These are phyloP conservation scores for Diabrotica undecimpunctata DNA, from an alignment of 1,140 invertebrate genomes.

Conservation along the genomic window DNA sequence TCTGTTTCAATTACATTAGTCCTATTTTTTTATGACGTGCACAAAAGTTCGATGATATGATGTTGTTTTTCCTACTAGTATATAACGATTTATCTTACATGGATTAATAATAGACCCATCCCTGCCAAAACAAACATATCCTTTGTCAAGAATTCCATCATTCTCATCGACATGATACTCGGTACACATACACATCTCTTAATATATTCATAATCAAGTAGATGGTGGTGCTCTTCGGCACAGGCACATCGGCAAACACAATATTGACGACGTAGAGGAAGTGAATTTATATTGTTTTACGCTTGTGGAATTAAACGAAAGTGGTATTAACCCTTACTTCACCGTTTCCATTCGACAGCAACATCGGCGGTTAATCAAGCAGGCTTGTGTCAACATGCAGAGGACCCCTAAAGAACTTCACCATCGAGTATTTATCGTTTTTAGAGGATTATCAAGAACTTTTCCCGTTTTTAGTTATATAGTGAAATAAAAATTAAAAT, in stretches of 20 bases:
- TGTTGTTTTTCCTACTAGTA: too few relatives aligned
- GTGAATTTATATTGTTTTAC: slow-evolving; percentile 36
- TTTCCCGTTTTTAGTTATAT: too few relatives aligned
- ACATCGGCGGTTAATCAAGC: slow-evolving; percentile 32
- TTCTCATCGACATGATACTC: slow-evolving; percentile 24
- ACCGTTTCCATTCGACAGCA: slow-evolving; percentile 24
- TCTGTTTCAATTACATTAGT: too few relatives aligned
- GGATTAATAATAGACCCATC: neutral
- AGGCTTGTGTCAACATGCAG: slow-evolving; percentile 28
- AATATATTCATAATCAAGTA: slow-evolving; percentile 43
- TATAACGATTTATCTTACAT: too few relatives aligned
- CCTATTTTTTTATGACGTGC: too few relatives aligned
- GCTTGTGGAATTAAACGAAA: slow-evolving; percentile 40
- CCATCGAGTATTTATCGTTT: too few relatives aligned
- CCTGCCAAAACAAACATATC: slow-evolving; percentile 16
- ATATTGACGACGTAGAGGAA: slow-evolving; percentile 35
- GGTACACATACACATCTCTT: slow-evolving; percentile 28
- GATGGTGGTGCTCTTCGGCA: slow-evolving; percentile 17
- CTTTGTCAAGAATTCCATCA: slow-evolving; percentile 12
- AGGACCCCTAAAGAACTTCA: neutral
- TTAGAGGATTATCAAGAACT: too few relatives aligned
- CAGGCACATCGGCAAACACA: slow-evolving; percentile 34
- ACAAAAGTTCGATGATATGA: too few relatives aligned
- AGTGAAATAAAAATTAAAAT: too few relatives aligned
- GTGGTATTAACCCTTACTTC: slow-evolving; percentile 37